A percentile compares a stretch with the other conserved stretches of the same genome.
Evolutionary conservation across 1,140 invertebrate genomes (phyloP).

Genomic region (Ostrea denselamellosa): DNA sequence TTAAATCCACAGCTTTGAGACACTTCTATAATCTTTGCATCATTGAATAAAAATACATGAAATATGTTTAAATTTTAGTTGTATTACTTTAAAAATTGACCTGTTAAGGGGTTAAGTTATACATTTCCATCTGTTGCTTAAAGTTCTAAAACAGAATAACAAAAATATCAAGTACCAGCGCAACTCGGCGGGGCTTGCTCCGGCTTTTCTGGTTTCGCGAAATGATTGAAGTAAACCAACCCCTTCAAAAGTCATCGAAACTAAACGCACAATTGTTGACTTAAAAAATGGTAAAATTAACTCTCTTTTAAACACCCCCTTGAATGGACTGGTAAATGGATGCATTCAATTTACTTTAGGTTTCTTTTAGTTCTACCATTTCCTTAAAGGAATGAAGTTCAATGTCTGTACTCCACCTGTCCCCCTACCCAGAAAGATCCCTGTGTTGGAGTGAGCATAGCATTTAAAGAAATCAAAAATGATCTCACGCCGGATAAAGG

Average conservation of each 20-base stretch:
- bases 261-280: slow-evolving; percentile 11
- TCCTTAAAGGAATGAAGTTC: neutral
- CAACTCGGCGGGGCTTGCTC: neutral
- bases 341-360: neutral
- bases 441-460: neutral
- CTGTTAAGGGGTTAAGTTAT: neutral
- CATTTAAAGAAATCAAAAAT: neutral
- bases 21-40: neutral
- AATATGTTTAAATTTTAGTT: neutral
- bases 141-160: slow-evolving; percentile 12
- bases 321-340: slow-evolving; percentile 15
- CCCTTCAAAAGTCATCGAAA: slow-evolving; percentile 6
- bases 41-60: neutral
- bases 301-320: slow-evolving; percentile 38
- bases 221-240: slow-evolving; percentile 21
- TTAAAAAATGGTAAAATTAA: slow-evolving; percentile 32
- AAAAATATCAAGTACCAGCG: neutral
- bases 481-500: neutral
- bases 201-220: neutral
- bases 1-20: neutral
- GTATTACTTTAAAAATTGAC: neutral
- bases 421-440: neutral
- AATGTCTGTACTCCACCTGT: neutral
- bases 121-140: neutral
- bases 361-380: slow-evolving; percentile 40